A percentile compares a stretch with the other conserved stretches of the same genome.
These are phyloP conservation scores for Eugnorisma glareosa DNA, from an alignment of 2,888 invertebrate genomes.

Conservation along the genomic window DNA sequence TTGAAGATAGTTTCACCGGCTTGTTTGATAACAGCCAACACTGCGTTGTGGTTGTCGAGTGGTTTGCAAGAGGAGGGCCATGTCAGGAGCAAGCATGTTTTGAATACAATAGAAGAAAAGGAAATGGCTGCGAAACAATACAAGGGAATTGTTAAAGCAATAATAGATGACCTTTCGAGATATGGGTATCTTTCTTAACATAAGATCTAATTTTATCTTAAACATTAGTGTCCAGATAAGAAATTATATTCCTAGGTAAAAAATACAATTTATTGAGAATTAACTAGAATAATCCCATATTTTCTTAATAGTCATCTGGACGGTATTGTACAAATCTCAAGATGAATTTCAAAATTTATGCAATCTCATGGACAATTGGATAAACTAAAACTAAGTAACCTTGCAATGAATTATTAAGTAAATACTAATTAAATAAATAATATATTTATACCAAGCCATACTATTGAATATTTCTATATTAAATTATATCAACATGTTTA, in stretches of 20 bases:
- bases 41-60: slow-evolving; percentile 83
- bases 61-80: slow-evolving; percentile 86
- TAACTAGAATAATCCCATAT: not conserved
- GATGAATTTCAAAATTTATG: not conserved
- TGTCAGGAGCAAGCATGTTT: slow-evolving; percentile 81
- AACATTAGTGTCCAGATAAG: not conserved
- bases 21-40: slow-evolving; percentile 84
- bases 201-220: not conserved
- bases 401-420: slow-evolving; percentile 9
- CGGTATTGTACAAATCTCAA: not conserved
- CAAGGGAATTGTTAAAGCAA: slow-evolving; percentile 75
- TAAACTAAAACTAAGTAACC: not conserved
- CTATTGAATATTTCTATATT: slow-evolving; percentile 31
- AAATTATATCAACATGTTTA: slow-evolving; percentile 8
- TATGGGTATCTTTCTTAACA: slow-evolving; percentile 72
- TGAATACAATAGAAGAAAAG: slow-evolving; percentile 75
- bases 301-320: not conserved
- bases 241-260: not conserved
- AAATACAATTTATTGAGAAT: not conserved
- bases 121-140: slow-evolving; percentile 75
- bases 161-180: slow-evolving; percentile 80
- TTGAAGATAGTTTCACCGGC: slow-evolving; percentile 80
- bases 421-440: not conserved
- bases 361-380: slow-evolving; percentile 2
- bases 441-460: not conserved